A percentile compares a stretch with the other conserved stretches of the same genome.
Conservation (phyloP, 2,888 invertebrate genomes). For the Idaea straminata region DNA sequence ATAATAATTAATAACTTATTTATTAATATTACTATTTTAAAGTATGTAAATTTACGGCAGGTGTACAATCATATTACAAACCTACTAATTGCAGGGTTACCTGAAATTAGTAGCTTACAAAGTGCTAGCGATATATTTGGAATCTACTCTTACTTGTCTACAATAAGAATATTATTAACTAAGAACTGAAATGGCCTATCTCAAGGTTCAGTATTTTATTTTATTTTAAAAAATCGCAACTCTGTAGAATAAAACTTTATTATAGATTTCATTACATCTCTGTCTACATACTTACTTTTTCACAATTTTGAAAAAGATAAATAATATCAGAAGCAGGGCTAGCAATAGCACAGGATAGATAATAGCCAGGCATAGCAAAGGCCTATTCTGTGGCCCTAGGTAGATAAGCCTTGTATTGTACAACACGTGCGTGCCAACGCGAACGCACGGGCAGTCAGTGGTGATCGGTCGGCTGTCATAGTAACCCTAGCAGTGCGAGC, state of each 20-base stretch:
- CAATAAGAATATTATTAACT: background rate
- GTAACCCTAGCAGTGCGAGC: background rate
- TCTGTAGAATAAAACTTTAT: too few species aligned
- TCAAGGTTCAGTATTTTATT: too few species aligned
- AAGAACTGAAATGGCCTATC: background rate
- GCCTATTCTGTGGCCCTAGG: too few species aligned
- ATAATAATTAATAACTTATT: background rate
- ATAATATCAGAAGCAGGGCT: background rate
- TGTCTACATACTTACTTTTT: too few species aligned
- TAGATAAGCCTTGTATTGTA: background rate
- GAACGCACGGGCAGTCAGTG: background rate
- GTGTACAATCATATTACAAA: background rate
- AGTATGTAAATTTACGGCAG: background rate
- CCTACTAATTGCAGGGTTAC: background rate
- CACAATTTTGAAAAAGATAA: too few species aligned
- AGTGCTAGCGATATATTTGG: too few species aligned
- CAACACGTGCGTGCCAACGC: background rate
- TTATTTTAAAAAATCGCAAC: too few species aligned
- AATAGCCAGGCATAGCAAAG: background rate
- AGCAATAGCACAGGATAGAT: background rate
- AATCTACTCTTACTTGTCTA: too few species aligned
- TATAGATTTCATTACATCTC: too few species aligned
- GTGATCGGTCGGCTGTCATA: constrained; percentile 16
- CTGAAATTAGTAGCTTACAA: too few species aligned
- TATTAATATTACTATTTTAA: background rate